Conservation (phyloP, 2,113 vertebrate species). For the Erythrocercus mccallii region DNA sequence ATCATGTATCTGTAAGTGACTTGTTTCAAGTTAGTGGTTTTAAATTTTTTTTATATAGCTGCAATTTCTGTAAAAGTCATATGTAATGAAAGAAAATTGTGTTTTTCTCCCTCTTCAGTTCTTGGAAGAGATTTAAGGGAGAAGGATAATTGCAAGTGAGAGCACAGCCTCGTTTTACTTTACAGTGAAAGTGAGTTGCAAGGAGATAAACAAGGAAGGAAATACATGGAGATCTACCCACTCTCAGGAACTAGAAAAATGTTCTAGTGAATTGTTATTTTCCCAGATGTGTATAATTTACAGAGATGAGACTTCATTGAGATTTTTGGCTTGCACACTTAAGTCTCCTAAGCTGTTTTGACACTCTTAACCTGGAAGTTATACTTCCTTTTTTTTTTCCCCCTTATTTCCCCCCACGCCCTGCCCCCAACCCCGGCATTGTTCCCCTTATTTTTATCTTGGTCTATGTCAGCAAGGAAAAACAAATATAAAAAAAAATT, state of each 20-base stretch:
- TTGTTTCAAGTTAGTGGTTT: neutral
- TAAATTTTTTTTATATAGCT: neutral
- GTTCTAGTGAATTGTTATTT: neutral
- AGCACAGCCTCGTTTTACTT: neutral
- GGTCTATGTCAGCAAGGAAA: neutral
- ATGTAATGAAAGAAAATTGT: conserved; percentile 45
- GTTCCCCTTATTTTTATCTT: neutral
- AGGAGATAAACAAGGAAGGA: conserved; percentile 25
- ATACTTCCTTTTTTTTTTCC: accelerated
- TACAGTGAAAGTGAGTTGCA: neutral
- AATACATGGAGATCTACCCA: neutral
- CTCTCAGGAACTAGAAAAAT: conserved; percentile 6
- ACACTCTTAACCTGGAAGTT: neutral
- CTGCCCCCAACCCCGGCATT: accelerated
- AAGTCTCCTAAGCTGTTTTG: neutral
- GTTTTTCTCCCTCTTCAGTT: neutral
- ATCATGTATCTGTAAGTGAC: neutral
- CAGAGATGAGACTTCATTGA: neutral
- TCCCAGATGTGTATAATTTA: neutral
- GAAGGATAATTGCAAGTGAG: conserved; percentile 25
- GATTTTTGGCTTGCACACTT: neutral
- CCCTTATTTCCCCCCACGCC: neutral
- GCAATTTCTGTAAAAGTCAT: conserved; percentile 9
- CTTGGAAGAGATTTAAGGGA: conserved; percentile 7
- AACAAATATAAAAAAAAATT: neutral